phyloP scores from a whole-genome alignment of 2,797 vertebrate species.

The Chaetophractus vellerosus region DNA sequence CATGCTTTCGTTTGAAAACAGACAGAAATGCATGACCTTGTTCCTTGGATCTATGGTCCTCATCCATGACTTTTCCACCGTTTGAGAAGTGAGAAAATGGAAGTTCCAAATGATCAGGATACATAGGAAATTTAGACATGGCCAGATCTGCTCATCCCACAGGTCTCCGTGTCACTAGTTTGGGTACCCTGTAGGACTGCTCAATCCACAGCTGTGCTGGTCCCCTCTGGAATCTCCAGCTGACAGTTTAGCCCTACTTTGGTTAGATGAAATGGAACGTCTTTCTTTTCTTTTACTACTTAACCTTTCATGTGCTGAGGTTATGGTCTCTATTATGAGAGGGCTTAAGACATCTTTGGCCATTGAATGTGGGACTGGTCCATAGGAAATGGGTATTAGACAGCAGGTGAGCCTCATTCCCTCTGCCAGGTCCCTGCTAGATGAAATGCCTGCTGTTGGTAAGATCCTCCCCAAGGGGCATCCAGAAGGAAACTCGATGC shows the following conservation, averaged over 20 bases:
- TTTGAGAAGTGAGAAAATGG: not conserved
- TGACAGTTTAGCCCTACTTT: not conserved
- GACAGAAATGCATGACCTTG: not conserved
- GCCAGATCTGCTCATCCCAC: not conserved
- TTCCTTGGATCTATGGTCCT: not conserved
- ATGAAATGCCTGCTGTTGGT: not conserved
- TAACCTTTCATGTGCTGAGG: not conserved
- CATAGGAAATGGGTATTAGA: not conserved
- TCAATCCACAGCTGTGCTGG: not conserved
- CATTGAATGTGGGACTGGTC: not conserved
- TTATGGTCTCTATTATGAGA: not conserved
- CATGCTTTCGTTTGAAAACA: not conserved
- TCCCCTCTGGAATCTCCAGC: accelerated
- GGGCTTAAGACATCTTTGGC: not conserved
- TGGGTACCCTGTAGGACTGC: not conserved
- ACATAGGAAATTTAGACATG: not conserved
- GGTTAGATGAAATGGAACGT: not conserved
- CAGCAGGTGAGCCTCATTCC: not conserved
- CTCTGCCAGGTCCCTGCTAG: too few relatives aligned
- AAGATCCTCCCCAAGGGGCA: not conserved
- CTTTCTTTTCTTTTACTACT: not conserved
- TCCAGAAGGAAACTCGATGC: not conserved
- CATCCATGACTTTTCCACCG: not conserved
- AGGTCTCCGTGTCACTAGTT: not conserved
- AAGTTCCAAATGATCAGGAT: not conserved